Evolutionary conservation across 1,140 invertebrate species (phyloP), one percentile per base, ranked within the genome.

Genomic region (Bombus terrestris): DNA sequence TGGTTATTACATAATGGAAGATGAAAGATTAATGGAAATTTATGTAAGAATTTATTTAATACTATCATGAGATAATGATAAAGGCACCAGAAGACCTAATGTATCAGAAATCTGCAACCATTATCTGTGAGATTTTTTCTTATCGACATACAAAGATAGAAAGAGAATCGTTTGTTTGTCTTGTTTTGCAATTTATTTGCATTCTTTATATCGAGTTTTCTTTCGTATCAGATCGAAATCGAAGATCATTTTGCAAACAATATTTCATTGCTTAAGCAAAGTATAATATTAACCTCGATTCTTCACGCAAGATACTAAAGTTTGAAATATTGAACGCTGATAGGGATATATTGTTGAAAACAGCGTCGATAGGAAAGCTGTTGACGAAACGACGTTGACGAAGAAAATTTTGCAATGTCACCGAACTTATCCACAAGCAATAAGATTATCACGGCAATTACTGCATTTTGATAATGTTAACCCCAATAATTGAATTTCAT

Each of bases 1-100:
- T n/a, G 1, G 1, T 35, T n/a, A 28, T 15, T 66, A 35, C 25
- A 22, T 15, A 43, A 35, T 28, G 13, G 6, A 47, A 13, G 53
- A 37, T 22, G 6, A 68, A 32, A 41, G 39, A 66, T 78, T 66
- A 39, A 79, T 32, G 39, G n/a, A 32, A 18, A 12, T 1, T 69
- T 80, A n/a, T 28, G 32, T 47, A 80, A 80, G 32, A 37, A 25
- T 71, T 73, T 71, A 4, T 72, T 73, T 73, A 75, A 64, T 9
- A 43, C 74, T 74, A n/a, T 43, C 12, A 2, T 0, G 25, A 35
- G 39, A 81, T 13, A 28, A 8, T 28, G 32, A 53, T 25, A 37
- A 41, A 39, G 39, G 1, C 37, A 18, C 1, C 28, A 25, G 18
- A 22, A 59, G 32, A 39, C 13, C 2, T 0, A 39, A 18, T 10